Evolutionary conservation across 2,113 vertebrate genomes (phyloP).

Genomic region (Antechinus stuartii): DNA sequence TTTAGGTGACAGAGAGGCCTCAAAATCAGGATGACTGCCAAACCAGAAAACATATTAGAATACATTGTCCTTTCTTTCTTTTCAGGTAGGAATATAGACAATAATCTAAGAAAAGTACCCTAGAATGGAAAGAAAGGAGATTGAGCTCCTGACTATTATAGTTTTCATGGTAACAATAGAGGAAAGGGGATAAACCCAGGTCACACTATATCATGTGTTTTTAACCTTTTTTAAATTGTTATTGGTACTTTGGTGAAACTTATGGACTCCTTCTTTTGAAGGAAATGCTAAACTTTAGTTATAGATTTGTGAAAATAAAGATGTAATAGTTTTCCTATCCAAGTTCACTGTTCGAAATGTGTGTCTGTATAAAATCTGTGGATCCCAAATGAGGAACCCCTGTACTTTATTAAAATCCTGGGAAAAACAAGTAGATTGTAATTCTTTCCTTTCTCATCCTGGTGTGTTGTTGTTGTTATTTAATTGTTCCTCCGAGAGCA

Average conservation of each 20-base stretch:
- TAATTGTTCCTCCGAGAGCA: not conserved
- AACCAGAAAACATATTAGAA: not conserved
- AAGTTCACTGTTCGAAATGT: not conserved
- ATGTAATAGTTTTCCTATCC: not conserved
- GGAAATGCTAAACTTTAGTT: not conserved
- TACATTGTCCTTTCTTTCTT: not conserved
- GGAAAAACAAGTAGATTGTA: not conserved
- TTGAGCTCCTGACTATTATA: not conserved
- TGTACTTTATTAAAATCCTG: not conserved
- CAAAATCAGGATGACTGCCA: not conserved
- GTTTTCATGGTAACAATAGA: not conserved
- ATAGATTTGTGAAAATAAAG: not conserved
- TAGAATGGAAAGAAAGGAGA: not conserved
- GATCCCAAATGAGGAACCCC: not conserved
- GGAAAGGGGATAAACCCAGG: not conserved
- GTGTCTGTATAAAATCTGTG: too few relatives aligned
- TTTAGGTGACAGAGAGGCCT: not conserved
- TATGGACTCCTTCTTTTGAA: not conserved
- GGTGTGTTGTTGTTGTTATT: not conserved
- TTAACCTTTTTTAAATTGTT: not conserved
- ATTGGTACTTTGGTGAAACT: not conserved
- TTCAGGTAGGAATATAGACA: not conserved
- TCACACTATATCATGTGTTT: not conserved
- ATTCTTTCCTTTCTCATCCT: not conserved
- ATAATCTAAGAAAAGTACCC: not conserved